These are phyloP conservation scores for Melipona quadrifasciata DNA, from an alignment of 1,140 invertebrate species.

Conservation along the genomic window DNA sequence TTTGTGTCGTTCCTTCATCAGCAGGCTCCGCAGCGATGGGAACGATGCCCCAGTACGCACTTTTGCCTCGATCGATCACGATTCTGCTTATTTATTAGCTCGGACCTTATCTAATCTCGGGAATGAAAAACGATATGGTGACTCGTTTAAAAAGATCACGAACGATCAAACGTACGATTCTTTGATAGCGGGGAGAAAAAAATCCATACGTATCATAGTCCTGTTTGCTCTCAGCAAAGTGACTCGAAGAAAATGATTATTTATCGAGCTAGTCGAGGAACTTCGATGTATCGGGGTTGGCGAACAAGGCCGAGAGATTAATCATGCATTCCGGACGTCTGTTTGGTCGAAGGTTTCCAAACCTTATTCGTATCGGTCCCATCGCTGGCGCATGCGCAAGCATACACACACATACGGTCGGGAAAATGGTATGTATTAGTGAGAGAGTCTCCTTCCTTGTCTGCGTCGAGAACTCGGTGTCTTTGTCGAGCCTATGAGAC, in stretches of 20 bases:
- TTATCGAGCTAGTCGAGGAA: background rate
- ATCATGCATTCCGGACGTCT: background rate
- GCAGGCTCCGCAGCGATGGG: slow-evolving; percentile 38
- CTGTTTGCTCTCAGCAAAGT: background rate
- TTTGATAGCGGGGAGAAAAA: no score
- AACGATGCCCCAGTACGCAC: slow-evolving; percentile 18
- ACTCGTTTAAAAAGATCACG: no score
- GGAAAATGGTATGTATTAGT: slow-evolving; percentile 17
- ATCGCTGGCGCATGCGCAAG: slow-evolving; percentile 21
- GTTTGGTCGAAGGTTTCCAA: slow-evolving; percentile 20
- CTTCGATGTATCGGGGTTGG: background rate
- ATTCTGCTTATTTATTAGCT: background rate
- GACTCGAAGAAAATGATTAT: background rate
- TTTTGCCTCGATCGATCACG: background rate
- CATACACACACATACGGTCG: background rate
- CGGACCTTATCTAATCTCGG: no score
- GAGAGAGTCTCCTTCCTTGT: slow-evolving; percentile 35
- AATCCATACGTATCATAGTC: no score
- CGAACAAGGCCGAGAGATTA: slow-evolving; percentile 4
- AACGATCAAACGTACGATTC: no score
- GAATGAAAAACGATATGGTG: no score
- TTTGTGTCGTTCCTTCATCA: background rate
- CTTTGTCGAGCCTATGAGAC: slow-evolving; percentile 42
- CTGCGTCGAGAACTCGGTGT: background rate
- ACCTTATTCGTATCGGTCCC: slow-evolving; percentile 19